Evolutionary conservation across 1,140 invertebrate species (phyloP).

Genomic region (Brevipalpus yothersi): DNA sequence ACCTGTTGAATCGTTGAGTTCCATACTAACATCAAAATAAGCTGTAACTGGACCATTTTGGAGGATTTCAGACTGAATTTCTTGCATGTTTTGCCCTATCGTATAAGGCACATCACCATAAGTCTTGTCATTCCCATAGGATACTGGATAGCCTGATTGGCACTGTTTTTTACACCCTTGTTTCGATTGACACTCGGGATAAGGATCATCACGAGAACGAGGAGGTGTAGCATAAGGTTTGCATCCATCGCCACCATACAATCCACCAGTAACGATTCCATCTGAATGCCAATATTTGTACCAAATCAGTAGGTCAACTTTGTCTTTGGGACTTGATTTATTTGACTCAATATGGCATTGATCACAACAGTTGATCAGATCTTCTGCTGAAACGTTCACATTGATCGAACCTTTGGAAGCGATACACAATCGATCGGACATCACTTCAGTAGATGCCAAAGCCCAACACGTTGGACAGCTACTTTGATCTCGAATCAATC

Average conservation of each 20-base stretch:
- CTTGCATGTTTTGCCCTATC: slow-evolving; percentile 29
- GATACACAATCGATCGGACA: slow-evolving; percentile 41
- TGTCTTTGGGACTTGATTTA: slow-evolving; percentile 20
- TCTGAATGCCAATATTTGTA: no score
- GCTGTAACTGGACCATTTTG: slow-evolving; percentile 77
- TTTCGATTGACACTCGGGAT: slow-evolving; percentile 26
- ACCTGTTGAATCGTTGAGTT: no score
- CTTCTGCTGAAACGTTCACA: slow-evolving; percentile 19
- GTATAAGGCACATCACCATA: slow-evolving; percentile 43
- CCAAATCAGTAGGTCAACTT: slow-evolving; percentile 22
- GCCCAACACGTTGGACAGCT: slow-evolving; percentile 23
- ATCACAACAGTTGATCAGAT: slow-evolving; percentile 45
- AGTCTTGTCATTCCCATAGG: slow-evolving; percentile 50
- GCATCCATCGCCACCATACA: slow-evolving; percentile 41
- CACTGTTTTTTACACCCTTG: slow-evolving; percentile 50
- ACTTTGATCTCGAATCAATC: slow-evolving; percentile 48
- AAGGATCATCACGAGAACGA: slow-evolving; percentile 56
- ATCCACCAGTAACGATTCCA: slow-evolving; percentile 50
- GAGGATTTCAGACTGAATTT: slow-evolving; percentile 60
- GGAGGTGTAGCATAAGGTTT: slow-evolving; percentile 54
- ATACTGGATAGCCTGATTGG: slow-evolving; percentile 26
- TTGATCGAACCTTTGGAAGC: slow-evolving; percentile 17
- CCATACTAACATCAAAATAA: slow-evolving; percentile 46
- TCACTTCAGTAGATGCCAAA: slow-evolving; percentile 4
- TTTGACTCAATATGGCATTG: slow-evolving; percentile 11